Evolutionary conservation across 2,113 vertebrate species (phyloP).

Genomic region (Eurypyga helias): DNA sequence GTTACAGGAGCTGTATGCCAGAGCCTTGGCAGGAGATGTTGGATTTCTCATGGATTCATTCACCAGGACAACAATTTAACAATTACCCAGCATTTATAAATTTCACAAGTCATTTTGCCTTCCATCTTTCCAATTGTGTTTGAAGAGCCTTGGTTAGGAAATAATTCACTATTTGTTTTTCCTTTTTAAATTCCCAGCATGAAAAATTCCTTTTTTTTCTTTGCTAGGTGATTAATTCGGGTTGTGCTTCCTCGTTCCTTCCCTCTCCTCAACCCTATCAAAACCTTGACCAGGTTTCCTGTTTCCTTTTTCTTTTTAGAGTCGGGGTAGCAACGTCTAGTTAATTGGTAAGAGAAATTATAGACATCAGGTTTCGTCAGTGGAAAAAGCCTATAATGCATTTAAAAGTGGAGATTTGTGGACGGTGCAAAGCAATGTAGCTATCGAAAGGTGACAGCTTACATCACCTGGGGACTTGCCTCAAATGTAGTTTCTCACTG

Average conservation of each 20-base stretch:
- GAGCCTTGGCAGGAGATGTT: background rate
- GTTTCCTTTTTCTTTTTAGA: background rate
- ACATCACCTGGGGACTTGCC: no score
- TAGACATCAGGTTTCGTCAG: background rate
- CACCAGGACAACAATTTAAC: background rate
- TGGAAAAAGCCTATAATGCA: background rate
- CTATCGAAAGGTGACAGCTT: background rate
- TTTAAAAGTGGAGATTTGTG: background rate
- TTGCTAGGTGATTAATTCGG: background rate
- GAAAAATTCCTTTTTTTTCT: background rate
- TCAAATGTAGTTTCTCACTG: background rate
- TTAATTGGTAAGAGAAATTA: background rate
- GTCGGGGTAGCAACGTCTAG: fast-evolving
- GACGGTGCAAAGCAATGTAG: background rate
- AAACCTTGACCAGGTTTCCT: background rate
- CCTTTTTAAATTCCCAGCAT: background rate
- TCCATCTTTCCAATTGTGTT: background rate
- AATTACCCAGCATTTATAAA: background rate
- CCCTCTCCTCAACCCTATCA: background rate
- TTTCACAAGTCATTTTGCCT: background rate
- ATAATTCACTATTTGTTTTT: background rate
- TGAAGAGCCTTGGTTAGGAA: background rate
- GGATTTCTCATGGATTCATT: background rate
- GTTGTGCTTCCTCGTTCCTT: slow-evolving; percentile 5
- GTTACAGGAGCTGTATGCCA: background rate